Base-by-base conservation (phyloP, 1,140 invertebrate genomes). In the Drosophila bocqueti region DNA sequence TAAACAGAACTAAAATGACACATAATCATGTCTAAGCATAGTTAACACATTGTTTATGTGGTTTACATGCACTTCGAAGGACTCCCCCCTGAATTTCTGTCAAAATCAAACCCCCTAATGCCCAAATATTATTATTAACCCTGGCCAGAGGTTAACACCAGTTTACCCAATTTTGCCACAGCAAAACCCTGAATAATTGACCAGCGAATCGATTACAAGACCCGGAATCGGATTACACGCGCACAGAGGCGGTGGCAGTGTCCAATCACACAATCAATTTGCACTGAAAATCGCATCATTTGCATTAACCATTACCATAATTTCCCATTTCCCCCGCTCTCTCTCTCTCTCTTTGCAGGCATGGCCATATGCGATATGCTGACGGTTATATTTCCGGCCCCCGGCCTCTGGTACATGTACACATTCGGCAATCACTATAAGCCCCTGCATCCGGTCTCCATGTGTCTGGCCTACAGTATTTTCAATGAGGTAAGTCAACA, bases 291-390 rank as follows among this genome's bases (percentile, higher is more conserved):
- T 61, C 40, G 8, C 24, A 43, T 61, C 46, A 61, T 73, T 73
- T 73, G 46, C 38, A 74, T 60, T 50, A 73, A 15, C 21, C 67
- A 73, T 73, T 74, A 74, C 31, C 68, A 74, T 73, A 45, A 74
- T 73, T 74, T 61, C 26, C 38, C 50, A 40, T 73, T 46, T 34
- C 2, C 42, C 11, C 24, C 6, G 15, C 2, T 40, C 18, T 42
- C 10, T 26, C 11, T 47, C 6, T 24, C 2, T 40, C 18, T 42
- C 10, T 26, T 86, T 75, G 6, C 72, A 93, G 92, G 96, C 6
- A 99, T 99, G 97, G 98, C 98, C 0, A 94, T 99, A 2, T 97
- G 97, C 69, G 98, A 99, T 93, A 96, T 98, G 95, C 95, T 98
- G 87, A 99, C 98, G 0, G 95, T 98, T 78, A 94, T 98, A 18